Conservation (phyloP, 2,888 invertebrate genomes). For the Metopia argyrocephala region DNA sequence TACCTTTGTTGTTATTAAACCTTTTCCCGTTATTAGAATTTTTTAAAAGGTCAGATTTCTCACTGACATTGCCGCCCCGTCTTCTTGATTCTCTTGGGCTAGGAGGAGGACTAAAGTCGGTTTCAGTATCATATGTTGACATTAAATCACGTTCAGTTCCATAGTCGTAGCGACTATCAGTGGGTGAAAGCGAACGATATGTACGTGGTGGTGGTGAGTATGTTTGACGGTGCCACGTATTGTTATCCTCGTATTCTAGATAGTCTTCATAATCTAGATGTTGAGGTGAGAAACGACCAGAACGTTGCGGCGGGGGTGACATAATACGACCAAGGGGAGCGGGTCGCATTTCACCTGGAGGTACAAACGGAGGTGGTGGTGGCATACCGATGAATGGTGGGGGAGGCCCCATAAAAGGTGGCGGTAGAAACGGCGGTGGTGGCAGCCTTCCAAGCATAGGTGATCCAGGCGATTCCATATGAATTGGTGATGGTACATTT, state of each 20-base stretch:
- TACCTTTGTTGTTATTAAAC: conserved; percentile 55
- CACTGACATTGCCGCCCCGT: conserved; percentile 46
- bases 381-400: conserved; percentile 82
- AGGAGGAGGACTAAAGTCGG: conserved; percentile 84
- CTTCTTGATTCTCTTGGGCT: conserved; percentile 77
- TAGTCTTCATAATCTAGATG: conserved; percentile 68
- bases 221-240: conserved; percentile 71
- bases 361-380: conserved; percentile 78
- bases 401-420: conserved; percentile 84
- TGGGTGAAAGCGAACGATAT: conserved; percentile 77
- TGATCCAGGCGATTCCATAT: conserved; percentile 77
- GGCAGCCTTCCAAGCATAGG: conserved; percentile 79
- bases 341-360: conserved; percentile 80
- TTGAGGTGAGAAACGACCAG: conserved; percentile 64
- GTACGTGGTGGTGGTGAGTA: conserved; percentile 75
- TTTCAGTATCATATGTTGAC: conserved; percentile 81
- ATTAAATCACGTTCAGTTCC: conserved; percentile 80
- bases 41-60: conserved; percentile 30
- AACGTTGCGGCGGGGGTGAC: conserved; percentile 78
- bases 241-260: conserved; percentile 65
- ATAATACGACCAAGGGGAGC: conserved; percentile 81
- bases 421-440: conserved; percentile 81
- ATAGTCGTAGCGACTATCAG: conserved; percentile 79
- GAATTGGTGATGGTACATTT: conserved; percentile 74
- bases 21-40: conserved; percentile 45